phyloP scores from a whole-genome alignment of 2,888 invertebrate genomes.

The Alloplasta piceator region DNA sequence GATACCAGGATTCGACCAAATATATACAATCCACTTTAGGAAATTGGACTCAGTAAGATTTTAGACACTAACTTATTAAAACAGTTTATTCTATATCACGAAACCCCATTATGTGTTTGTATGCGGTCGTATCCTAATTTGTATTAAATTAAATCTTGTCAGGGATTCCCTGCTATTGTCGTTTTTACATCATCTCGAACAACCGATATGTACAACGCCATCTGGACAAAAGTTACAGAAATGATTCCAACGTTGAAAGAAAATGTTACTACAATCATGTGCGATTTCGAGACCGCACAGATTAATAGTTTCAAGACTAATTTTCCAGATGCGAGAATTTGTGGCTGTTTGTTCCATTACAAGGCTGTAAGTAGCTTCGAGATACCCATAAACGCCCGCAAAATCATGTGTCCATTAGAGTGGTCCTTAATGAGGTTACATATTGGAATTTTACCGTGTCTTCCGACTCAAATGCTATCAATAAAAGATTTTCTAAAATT shows the following conservation, averaged over 20 bases:
- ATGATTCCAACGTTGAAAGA: constrained; percentile 29
- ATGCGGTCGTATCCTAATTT: constrained; percentile 11
- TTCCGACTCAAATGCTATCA: too few species aligned
- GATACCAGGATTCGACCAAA: constrained; percentile 9
- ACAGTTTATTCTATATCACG: neutral
- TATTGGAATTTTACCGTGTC: too few species aligned
- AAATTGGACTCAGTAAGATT: constrained; percentile 2
- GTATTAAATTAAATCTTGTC: constrained; percentile 21
- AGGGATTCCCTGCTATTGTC: constrained; percentile 45
- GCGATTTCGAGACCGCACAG: too few species aligned
- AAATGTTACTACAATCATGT: constrained; percentile 11
- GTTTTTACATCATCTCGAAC: constrained; percentile 37
- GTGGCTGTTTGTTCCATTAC: constrained; percentile 2
- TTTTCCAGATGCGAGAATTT: constrained; percentile 37
- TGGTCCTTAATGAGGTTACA: too few species aligned
- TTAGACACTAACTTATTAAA: neutral
- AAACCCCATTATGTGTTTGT: neutral
- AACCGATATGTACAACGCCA: constrained; percentile 24
- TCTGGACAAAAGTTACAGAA: constrained; percentile 28
- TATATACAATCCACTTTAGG: constrained; percentile 26
- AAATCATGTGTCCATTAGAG: neutral
- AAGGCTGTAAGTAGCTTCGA: neutral
- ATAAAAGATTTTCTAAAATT: too few species aligned
- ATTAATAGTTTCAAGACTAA: constrained; percentile 9
- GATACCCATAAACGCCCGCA: neutral